Evolutionary conservation across 1,140 invertebrate species (phyloP).

Genomic region (Drosophila athabasca): DNA sequence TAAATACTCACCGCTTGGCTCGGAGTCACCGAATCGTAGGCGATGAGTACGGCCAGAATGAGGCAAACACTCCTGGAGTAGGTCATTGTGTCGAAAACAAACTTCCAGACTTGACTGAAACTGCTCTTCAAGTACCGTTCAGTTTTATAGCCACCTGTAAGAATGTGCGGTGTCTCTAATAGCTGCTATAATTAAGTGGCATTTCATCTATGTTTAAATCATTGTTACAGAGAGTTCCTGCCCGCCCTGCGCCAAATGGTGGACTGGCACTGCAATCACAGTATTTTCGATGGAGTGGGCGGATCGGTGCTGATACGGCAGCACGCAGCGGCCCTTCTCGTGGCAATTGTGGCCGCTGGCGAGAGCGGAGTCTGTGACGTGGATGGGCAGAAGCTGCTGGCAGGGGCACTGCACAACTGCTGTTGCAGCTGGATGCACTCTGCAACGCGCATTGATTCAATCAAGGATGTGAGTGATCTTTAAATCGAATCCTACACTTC

Average conservation of each 20-base stretch:
- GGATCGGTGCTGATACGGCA: slow-evolving; percentile 71
- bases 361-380: slow-evolving; percentile 59
- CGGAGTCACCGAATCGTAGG: slow-evolving; percentile 17
- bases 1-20: slow-evolving; percentile 39
- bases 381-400: slow-evolving; percentile 54
- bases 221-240: slow-evolving; percentile 68
- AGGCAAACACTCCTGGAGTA: slow-evolving; percentile 22
- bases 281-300: slow-evolving; percentile 66
- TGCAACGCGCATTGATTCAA: slow-evolving; percentile 33
- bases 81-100: slow-evolving; percentile 30
- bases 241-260: slow-evolving; percentile 75
- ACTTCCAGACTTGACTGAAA: slow-evolving; percentile 36
- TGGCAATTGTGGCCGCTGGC: slow-evolving; percentile 62
- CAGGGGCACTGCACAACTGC: slow-evolving; percentile 70
- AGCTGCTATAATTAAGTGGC: slow-evolving; percentile 41
- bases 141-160: slow-evolving; percentile 44
- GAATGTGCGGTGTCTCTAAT: slow-evolving; percentile 36
- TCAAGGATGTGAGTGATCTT: slow-evolving; percentile 65
- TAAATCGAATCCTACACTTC: not conserved
- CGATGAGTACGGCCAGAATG: slow-evolving; percentile 25
- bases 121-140: not conserved
- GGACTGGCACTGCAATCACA: slow-evolving; percentile 81
- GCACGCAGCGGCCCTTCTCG: slow-evolving; percentile 77
- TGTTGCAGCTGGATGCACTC: slow-evolving; percentile 76
- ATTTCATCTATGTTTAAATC: slow-evolving; percentile 15